phyloP scores from a whole-genome alignment of 2,888 invertebrate genomes.

The Drosophila neotestacea region DNA sequence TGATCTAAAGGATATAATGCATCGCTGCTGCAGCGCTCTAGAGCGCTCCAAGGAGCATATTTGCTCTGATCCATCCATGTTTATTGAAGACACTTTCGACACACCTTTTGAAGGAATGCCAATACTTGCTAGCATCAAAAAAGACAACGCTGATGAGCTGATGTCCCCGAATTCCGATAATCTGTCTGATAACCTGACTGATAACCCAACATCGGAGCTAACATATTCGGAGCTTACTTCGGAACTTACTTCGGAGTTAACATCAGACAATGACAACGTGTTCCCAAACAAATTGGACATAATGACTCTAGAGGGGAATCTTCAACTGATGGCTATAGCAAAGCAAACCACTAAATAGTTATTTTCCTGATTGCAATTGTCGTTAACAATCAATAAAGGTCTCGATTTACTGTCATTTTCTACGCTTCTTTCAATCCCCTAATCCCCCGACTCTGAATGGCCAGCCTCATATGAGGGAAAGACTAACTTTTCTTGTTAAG shows the following conservation, averaged over 20 bases:
- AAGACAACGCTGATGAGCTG: conserved; percentile 5
- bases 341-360: conserved; percentile 16
- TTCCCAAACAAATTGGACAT: conserved; percentile 1
- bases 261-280: neutral
- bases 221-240: no score
- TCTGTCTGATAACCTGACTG: neutral
- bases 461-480: conserved; percentile 10
- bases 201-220: neutral
- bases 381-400: conserved; percentile 29
- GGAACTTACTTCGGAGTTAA: no score
- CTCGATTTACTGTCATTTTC: conserved; percentile 17
- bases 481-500: conserved; percentile 41
- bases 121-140: neutral
- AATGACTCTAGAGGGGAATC: neutral
- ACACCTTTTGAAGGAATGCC: neutral
- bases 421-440: neutral
- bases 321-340: neutral
- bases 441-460: neutral
- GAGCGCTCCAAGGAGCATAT: conserved; percentile 25
- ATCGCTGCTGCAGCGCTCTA: conserved; percentile 26
- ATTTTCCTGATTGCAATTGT: conserved; percentile 16
- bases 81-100: neutral
- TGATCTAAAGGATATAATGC: conserved; percentile 23
- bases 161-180: neutral
- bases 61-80: neutral